A percentile compares a stretch with the other conserved stretches of the same genome.
Conservation (phyloP, 1,140 invertebrate genomes). For the Paraescarpia echinospica region DNA sequence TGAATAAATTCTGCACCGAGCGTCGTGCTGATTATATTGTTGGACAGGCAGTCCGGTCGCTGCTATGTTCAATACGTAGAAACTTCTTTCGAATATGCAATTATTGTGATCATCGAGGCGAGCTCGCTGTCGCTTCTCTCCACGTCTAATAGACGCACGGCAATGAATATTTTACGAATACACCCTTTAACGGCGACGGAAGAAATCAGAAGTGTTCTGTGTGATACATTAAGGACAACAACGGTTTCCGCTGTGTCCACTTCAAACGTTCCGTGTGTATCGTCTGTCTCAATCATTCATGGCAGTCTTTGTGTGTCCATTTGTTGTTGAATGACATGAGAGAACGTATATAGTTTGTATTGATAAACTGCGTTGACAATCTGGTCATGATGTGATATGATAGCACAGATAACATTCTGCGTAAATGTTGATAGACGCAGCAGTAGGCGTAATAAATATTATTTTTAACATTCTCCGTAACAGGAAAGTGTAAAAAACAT, state of each 20-base stretch:
- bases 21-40: background rate
- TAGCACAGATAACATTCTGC: too few relatives aligned
- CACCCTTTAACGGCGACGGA: background rate
- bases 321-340: background rate
- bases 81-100: background rate
- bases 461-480: too few relatives aligned
- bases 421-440: too few relatives aligned
- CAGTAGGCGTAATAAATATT: too few relatives aligned
- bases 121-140: background rate
- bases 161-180: conserved; percentile 1
- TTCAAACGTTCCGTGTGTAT: background rate
- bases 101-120: background rate
- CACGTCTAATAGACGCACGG: background rate
- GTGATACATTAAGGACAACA: background rate
- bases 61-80: background rate
- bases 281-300: background rate
- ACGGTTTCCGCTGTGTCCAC: background rate
- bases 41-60: background rate
- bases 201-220: background rate
- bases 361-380: background rate
- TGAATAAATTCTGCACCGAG: background rate
- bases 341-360: background rate
- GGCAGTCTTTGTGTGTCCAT: background rate
- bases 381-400: too few relatives aligned
- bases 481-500: too few relatives aligned